Percentiles rank a stretch among this genome's conserved stretches.
These are phyloP conservation scores for Alosa alosa DNA, from an alignment of 2,113 vertebrate species.

Conservation along the genomic window DNA sequence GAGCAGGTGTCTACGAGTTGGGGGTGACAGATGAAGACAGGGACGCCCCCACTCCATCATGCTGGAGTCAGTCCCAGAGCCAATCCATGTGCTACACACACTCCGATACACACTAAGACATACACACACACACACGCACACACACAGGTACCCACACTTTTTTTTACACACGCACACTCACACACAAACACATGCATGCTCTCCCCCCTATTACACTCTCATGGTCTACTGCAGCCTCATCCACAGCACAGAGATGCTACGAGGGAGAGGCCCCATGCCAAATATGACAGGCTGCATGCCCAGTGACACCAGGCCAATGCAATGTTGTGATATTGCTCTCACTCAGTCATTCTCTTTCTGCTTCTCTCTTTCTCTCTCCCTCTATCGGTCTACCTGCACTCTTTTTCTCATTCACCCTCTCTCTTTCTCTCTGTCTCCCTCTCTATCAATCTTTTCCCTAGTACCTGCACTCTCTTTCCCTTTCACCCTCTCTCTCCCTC, in stretches of 20 bases:
- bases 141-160: background rate
- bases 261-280: background rate
- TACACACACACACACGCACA: background rate
- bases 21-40: slow-evolving; percentile 40
- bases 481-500: background rate
- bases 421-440: too few relatives aligned
- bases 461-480: background rate
- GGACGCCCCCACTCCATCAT: slow-evolving; percentile 16
- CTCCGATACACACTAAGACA: background rate
- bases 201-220: background rate
- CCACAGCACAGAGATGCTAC: slow-evolving; percentile 15
- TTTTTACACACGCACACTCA: background rate
- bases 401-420: too few relatives aligned
- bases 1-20: slow-evolving; percentile 30
- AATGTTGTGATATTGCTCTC: background rate
- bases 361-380: background rate
- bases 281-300: slow-evolving; percentile 31
- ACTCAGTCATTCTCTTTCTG: background rate
- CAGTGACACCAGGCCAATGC: slow-evolving; percentile 14
- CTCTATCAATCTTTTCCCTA: too few relatives aligned
- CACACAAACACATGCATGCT: background rate
- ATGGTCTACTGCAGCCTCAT: slow-evolving; percentile 8
- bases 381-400: background rate
- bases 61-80: background rate
- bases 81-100: background rate